These are phyloP conservation scores for Ivindomyrus marchei DNA, from an alignment of 2,113 vertebrate genomes.

Conservation along the genomic window DNA sequence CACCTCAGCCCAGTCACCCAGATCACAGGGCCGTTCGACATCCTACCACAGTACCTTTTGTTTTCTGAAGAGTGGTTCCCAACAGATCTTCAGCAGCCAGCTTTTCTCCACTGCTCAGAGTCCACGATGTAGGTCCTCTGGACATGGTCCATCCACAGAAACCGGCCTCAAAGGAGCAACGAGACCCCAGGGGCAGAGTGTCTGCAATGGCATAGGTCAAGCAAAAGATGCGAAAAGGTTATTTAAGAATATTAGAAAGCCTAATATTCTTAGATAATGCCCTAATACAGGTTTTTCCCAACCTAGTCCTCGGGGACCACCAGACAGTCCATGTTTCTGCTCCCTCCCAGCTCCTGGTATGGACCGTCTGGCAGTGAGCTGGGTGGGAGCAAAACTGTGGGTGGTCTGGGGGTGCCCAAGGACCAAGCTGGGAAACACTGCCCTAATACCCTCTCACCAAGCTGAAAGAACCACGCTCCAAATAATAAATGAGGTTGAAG, in stretches of 20 bases:
- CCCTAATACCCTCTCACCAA: background rate
- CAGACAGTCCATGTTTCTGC: background rate
- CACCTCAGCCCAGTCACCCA: background rate
- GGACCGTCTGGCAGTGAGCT: background rate
- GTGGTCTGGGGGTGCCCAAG: background rate
- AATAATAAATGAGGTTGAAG: background rate
- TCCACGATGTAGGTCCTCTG: slow-evolving; percentile 59
- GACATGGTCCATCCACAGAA: slow-evolving; percentile 70
- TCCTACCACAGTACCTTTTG: slow-evolving; percentile 56
- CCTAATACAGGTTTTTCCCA: background rate
- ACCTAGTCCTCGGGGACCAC: background rate
- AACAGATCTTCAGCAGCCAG: slow-evolving; percentile 41
- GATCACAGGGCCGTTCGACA: background rate
- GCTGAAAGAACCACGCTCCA: background rate
- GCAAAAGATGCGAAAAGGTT: background rate
- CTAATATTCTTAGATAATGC: background rate
- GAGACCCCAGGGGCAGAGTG: slow-evolving; percentile 62
- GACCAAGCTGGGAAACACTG: background rate
- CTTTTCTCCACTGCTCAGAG: slow-evolving; percentile 50
- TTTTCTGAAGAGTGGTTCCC: slow-evolving; percentile 60
- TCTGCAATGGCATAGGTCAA: slow-evolving; percentile 43
- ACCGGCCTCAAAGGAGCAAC: slow-evolving; percentile 76
- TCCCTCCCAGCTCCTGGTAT: background rate
- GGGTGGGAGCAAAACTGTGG: background rate
- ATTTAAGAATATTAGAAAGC: background rate